Percentiles rank a stretch among this genome's conserved stretches.
phyloP scores from a whole-genome alignment of 1,140 invertebrate species.

The Euwallacea similis region DNA sequence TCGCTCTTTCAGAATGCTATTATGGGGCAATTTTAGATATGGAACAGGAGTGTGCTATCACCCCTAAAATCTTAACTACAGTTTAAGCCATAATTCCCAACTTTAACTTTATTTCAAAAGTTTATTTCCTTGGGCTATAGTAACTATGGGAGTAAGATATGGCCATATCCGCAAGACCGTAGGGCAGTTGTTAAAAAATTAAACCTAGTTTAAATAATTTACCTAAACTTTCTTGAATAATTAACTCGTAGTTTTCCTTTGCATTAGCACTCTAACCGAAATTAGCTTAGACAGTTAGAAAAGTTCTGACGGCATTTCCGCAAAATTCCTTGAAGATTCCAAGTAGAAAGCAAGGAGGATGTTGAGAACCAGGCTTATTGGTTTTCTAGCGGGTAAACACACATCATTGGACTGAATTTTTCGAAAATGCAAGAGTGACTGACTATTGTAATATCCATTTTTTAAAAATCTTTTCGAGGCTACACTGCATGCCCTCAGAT shows the following conservation, averaged over 20 bases:
- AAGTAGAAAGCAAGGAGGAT: too few relatives aligned
- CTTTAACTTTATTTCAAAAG: slow-evolving; percentile 11
- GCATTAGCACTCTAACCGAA: too few relatives aligned
- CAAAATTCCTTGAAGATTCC: too few relatives aligned
- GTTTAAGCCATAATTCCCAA: slow-evolving; percentile 17
- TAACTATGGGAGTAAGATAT: slow-evolving; percentile 7
- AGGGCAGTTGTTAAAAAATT: background rate
- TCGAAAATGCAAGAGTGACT: too few relatives aligned
- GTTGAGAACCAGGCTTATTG: too few relatives aligned
- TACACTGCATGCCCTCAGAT: too few relatives aligned
- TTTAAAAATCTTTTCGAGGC: too few relatives aligned
- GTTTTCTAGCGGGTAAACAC: too few relatives aligned
- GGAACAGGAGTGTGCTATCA: slow-evolving; percentile 7
- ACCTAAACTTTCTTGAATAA: background rate
- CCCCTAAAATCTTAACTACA: slow-evolving; percentile 16
- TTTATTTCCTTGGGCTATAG: slow-evolving; percentile 11
- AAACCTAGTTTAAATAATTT: background rate
- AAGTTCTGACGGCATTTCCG: too few relatives aligned
- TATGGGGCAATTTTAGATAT: slow-evolving; percentile 9
- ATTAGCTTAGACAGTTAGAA: too few relatives aligned
- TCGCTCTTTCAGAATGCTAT: background rate
- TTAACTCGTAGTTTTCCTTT: background rate
- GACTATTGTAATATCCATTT: too few relatives aligned
- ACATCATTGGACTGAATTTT: too few relatives aligned
- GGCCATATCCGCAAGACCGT: background rate